Conservation (phyloP, 2,797 vertebrate genomes). For the Valencia hispanica region DNA sequence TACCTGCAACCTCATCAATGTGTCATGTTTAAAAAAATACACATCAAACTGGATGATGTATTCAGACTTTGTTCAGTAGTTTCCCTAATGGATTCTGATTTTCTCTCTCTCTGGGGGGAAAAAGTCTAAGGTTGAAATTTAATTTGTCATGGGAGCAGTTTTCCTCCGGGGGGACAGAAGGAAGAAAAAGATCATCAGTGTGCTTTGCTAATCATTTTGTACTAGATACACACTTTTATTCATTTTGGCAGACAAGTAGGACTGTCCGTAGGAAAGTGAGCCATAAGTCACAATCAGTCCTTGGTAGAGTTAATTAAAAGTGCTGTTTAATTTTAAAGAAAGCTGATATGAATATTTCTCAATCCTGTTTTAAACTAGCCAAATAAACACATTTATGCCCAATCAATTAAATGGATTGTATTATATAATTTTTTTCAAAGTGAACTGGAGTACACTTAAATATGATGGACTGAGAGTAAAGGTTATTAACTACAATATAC, state of each 20-base stretch:
- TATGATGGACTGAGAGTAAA: not conserved
- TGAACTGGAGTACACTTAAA: slow-evolving; percentile 18
- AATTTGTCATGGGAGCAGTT: slow-evolving; percentile 33
- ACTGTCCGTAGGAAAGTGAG: slow-evolving; percentile 17
- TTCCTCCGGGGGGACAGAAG: slow-evolving; percentile 1
- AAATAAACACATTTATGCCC: not conserved
- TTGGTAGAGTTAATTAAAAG: slow-evolving; percentile 15
- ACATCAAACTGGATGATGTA: slow-evolving; percentile 5
- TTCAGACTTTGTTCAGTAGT: slow-evolving; percentile 19
- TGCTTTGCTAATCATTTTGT: slow-evolving; percentile 16
- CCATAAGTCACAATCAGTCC: slow-evolving; percentile 1
- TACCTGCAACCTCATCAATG: slow-evolving; percentile 6
- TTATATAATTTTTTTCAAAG: not conserved
- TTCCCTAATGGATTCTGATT: slow-evolving; percentile 39
- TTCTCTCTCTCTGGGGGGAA: slow-evolving; percentile 49
- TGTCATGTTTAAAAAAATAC: slow-evolving; percentile 4
- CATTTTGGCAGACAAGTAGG: slow-evolving; percentile 14
- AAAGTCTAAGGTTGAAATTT: slow-evolving; percentile 35
- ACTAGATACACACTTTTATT: slow-evolving; percentile 3
- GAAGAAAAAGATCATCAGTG: slow-evolving; percentile 18
- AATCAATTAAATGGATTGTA: not conserved
- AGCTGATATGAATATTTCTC: slow-evolving; percentile 16
- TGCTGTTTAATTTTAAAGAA: slow-evolving; percentile 17
- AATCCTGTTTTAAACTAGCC: slow-evolving; percentile 9
- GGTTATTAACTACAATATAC: too few species aligned